Evolutionary conservation across 2,888 invertebrate genomes (phyloP), one percentile per base, ranked within the genome.

Genomic region (Lepidocyrtoides sp.): DNA sequence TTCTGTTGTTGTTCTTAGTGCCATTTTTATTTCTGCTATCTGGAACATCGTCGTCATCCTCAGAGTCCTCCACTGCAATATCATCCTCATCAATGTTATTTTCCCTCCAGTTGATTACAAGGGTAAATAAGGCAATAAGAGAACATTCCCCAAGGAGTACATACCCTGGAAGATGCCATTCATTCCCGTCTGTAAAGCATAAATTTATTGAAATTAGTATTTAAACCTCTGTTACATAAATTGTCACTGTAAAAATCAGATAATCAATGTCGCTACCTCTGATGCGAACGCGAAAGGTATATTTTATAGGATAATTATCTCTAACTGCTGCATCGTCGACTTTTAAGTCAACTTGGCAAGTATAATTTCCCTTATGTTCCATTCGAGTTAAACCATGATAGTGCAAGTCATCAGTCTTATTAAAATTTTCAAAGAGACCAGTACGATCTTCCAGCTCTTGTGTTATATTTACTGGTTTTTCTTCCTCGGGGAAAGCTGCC

Each of bases 21-120:
- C 87, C 81, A 75, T 83, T 83, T 36, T 23, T 29, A 17, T 26
- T 60, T 4, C 12, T 29, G 1, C 20, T 2, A 12, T 12, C 63
- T 20, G 36, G 29, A 5, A 8, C 48, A 44, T 89, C 91, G 26
- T 91, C 92, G 36, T 91, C 91, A 3, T 92, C 92, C 44, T 92
- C 92, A 10, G 90, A 90, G 17, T 91, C 92, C 17, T 89, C 90
- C 26, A 10, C 3, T 10, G 41, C 23, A 2, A 48, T 29, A 17
- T 81, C 91, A 8, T 36, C 54, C 8, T 84, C 83, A 0, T 48
- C 48, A 23, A 48, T 54, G 17, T 72, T 7, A 29, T 57, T 75
- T 60, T 87, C 69, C 75, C 72, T 84, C 44, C 81, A 26, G 29
- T 36, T 89, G 14, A 91, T 89, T 26, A 91, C 20, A 26, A 81